Evolutionary conservation across 2,888 invertebrate species (phyloP).

Genomic region (Odontocolon sp.): DNA sequence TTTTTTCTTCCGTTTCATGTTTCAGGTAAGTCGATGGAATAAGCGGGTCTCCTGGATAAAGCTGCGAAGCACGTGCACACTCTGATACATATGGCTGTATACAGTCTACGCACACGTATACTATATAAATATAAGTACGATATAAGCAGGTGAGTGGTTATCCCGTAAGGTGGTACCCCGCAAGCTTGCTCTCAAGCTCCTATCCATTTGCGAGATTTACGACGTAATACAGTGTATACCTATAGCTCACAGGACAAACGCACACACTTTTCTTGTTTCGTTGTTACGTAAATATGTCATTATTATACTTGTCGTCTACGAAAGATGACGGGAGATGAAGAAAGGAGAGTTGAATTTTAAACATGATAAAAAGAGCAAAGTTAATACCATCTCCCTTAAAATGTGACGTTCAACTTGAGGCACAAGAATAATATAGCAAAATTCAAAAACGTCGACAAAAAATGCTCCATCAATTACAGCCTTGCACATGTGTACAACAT

Average conservation of each 20-base stretch:
- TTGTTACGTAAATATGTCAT: slow-evolving; percentile 75
- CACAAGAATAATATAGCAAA: background rate
- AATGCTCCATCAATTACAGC: slow-evolving; percentile 15
- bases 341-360: background rate
- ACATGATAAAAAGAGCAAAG: background rate
- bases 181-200: background rate
- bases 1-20: slow-evolving; percentile 55
- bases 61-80: no score
- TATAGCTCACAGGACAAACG: slow-evolving; percentile 59
- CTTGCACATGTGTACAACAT: slow-evolving; percentile 10
- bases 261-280: background rate
- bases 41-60: background rate
- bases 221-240: slow-evolving; percentile 70
- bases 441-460: slow-evolving; percentile 15
- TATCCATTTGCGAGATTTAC: slow-evolving; percentile 31
- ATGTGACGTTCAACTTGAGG: background rate
- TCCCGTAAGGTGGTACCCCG: slow-evolving; percentile 59
- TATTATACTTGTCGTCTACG: slow-evolving; percentile 62
- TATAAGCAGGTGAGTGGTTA: slow-evolving; percentile 26
- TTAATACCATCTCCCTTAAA: background rate
- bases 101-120: slow-evolving; percentile 13
- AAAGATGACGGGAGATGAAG: background rate
- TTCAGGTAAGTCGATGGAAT: slow-evolving; percentile 70
- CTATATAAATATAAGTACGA: background rate
- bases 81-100: no score